Evolutionary conservation across 2,888 invertebrate species (phyloP).

Genomic region (Timandra comae): DNA sequence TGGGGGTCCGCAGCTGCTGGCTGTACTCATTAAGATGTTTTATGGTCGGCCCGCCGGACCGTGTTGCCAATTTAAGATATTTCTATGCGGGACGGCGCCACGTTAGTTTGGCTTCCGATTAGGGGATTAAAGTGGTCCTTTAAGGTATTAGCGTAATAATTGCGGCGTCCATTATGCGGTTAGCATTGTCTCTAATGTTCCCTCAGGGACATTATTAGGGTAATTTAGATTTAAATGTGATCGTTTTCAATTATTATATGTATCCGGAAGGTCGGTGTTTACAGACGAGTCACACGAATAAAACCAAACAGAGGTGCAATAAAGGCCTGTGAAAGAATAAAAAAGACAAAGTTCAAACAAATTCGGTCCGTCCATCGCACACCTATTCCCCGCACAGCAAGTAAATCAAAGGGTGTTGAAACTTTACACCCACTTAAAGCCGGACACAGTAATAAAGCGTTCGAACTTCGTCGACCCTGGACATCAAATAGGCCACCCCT

Average conservation of each 20-base stretch:
- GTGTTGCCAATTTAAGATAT: constrained; percentile 76
- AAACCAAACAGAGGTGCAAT: constrained; percentile 38
- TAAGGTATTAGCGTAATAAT: constrained; percentile 73
- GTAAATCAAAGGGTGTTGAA: constrained; percentile 78
- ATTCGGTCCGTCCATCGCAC: constrained; percentile 50
- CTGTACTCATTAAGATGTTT: constrained; percentile 78
- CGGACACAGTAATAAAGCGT: constrained; percentile 77
- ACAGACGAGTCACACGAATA: constrained; percentile 17
- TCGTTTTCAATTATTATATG: constrained; percentile 16
- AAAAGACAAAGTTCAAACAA: constrained; percentile 57
- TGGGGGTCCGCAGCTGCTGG: constrained; percentile 73
- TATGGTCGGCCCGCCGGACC: constrained; percentile 75
- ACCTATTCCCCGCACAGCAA: constrained; percentile 65
- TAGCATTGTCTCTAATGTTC: constrained; percentile 47
- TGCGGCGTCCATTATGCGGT: constrained; percentile 66
- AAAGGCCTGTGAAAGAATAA: constrained; percentile 37
- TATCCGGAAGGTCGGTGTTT: constrained; percentile 10
- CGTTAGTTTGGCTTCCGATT: constrained; percentile 76
- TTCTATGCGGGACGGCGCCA: constrained; percentile 74
- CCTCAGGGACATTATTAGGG: constrained; percentile 29
- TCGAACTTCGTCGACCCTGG: constrained; percentile 71
- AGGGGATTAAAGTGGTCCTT: constrained; percentile 74
- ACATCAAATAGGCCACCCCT: constrained; percentile 72
- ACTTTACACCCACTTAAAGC: constrained; percentile 77
- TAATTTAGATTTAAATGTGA: constrained; percentile 30